Conservation (phyloP, 2,797 vertebrate genomes). For the Gallinago nigripennis region DNA sequence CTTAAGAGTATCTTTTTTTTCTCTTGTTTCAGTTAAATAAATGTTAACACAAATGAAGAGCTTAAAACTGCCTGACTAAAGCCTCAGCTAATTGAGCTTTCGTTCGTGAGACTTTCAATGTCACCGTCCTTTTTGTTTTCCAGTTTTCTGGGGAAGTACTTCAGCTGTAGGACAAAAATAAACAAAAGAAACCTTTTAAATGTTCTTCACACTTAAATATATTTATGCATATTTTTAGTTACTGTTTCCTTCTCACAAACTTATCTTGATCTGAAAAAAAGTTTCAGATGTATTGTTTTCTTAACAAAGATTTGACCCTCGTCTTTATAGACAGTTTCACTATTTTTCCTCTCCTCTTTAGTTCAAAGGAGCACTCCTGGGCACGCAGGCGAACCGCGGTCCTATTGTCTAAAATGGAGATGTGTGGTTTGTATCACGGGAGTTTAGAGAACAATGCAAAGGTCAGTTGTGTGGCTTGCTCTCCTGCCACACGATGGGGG, state of each 20-base stretch:
- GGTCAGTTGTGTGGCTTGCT: conserved; percentile 71
- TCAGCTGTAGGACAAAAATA: conserved; percentile 2
- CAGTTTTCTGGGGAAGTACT: not conserved
- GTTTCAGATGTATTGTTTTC: not conserved
- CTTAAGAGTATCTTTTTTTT: not conserved
- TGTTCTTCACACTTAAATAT: not conserved
- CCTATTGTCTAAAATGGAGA: conserved; percentile 33
- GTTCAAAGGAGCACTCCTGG: conserved; percentile 48
- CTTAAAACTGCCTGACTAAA: not conserved
- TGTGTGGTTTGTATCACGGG: conserved; percentile 47
- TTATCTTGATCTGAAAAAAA: not conserved
- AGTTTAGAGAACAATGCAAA: conserved; percentile 73
- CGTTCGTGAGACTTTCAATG: not conserved
- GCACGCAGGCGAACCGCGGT: not conserved
- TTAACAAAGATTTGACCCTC: conserved; percentile 16
- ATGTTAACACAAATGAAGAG: not conserved
- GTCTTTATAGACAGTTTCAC: not conserved
- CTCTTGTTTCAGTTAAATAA: conserved; percentile 4
- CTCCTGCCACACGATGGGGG: conserved; percentile 64
- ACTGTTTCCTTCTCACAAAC: conserved; percentile 17
- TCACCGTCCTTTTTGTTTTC: not conserved
- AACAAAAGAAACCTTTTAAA: not conserved
- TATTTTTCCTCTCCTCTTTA: conserved; percentile 27
- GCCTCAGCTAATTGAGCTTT: not conserved
- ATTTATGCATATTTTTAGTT: conserved; percentile 25